A percentile compares a stretch with the other conserved stretches of the same genome.
Evolutionary conservation across 2,888 invertebrate genomes (phyloP).

Genomic region (Pristionchus entomophagus): DNA sequence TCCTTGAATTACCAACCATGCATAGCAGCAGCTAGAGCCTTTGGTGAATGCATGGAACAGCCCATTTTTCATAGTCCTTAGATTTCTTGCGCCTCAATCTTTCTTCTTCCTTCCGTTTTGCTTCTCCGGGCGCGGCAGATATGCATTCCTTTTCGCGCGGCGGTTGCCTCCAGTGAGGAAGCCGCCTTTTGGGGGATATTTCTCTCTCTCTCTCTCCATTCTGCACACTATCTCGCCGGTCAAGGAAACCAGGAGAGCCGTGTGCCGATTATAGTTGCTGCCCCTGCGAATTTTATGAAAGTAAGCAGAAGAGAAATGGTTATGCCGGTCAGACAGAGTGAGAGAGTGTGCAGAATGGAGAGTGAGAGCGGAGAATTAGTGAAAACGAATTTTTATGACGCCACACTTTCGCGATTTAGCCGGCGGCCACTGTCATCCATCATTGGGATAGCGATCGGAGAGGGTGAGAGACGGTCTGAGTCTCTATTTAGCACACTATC

Average conservation of each 20-base stretch:
- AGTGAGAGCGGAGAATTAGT: no score
- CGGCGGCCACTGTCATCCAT: neutral
- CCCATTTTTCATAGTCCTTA: conserved; percentile 12
- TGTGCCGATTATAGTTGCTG: neutral
- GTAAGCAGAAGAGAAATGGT: neutral
- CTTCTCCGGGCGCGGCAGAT: neutral
- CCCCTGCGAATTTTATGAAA: neutral
- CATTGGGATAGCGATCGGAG: conserved; percentile 24
- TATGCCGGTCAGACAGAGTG: no score
- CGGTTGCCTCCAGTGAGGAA: no score
- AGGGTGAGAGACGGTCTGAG: neutral
- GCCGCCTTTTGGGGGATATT: no score
- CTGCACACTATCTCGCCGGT: neutral
- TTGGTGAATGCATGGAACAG: conserved; percentile 48
- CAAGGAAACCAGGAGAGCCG: neutral
- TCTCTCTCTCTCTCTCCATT: no score
- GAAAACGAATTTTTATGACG: no score
- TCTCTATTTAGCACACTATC: neutral
- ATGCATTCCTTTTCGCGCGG: no score
- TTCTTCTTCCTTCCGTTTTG: neutral
- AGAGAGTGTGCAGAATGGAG: no score
- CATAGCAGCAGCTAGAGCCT: neutral
- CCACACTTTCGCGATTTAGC: neutral
- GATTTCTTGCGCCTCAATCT: neutral
- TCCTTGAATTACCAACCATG: neutral